Percentiles rank a stretch among this genome's conserved stretches.
phyloP scores from a whole-genome alignment of 2,113 vertebrate genomes.

The Oreochromis tanganicae region DNA sequence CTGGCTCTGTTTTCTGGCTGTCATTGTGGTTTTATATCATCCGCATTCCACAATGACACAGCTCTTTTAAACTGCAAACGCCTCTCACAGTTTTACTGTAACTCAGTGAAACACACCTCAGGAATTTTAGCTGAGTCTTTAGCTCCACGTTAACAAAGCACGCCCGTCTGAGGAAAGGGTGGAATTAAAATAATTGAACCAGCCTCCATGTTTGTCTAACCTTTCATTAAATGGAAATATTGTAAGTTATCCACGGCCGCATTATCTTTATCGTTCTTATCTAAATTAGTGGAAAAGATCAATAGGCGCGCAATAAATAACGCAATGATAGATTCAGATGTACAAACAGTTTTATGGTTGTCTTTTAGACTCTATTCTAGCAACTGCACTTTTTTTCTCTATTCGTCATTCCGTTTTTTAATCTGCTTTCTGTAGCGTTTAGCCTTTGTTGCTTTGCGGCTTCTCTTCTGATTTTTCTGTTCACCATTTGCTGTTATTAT shows the following conservation, averaged over 20 bases:
- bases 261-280: neutral
- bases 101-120: neutral
- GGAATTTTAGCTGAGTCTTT: neutral
- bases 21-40: constrained; percentile 24
- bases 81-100: neutral
- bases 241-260: neutral
- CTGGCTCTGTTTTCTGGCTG: neutral
- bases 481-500: neutral
- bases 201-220: neutral
- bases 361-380: neutral
- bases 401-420: neutral
- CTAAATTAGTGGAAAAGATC: neutral
- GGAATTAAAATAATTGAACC: neutral
- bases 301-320: neutral
- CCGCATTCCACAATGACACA: constrained; percentile 28
- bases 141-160: neutral
- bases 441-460: neutral
- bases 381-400: neutral
- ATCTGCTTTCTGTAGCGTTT: neutral
- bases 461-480: neutral
- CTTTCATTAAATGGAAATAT: neutral
- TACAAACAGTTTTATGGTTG: neutral
- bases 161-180: neutral
- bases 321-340: neutral
- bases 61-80: neutral